phyloP scores from a whole-genome alignment of 2,888 invertebrate genomes.

The Vandiemenella viatica region DNA sequence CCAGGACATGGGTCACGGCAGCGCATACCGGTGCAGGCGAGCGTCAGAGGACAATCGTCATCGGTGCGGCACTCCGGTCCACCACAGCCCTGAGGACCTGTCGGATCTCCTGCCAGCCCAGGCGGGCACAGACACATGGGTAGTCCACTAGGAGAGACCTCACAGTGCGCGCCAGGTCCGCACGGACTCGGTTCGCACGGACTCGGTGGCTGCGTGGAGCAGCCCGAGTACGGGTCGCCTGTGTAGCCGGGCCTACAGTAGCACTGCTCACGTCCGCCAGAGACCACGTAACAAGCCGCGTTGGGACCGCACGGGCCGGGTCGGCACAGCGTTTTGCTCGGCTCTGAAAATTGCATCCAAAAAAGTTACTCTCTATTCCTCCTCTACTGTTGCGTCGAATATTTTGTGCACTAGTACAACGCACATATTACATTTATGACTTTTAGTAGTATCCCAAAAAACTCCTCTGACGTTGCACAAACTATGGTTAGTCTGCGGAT shows the following conservation, averaged over 20 bases:
- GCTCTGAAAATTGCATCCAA: conserved; percentile 35
- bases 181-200: conserved; percentile 70
- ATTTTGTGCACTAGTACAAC: no score
- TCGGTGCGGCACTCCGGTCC: conserved; percentile 69
- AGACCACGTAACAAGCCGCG: conserved; percentile 64
- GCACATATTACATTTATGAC: no score
- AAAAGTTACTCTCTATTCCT: no score
- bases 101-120: conserved; percentile 63
- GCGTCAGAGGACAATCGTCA: conserved; percentile 54
- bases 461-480: no score
- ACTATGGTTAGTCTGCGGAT: no score
- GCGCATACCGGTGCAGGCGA: conserved; percentile 64
- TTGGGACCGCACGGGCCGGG: conserved; percentile 73
- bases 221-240: conserved; percentile 69
- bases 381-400: no score
- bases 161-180: conserved; percentile 60
- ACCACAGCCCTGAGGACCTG: conserved; percentile 50
- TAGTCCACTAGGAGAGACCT: conserved; percentile 48
- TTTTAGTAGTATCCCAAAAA: no score
- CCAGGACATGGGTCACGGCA: conserved; percentile 73
- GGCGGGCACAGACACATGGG: conserved; percentile 57
- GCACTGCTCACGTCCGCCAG: conserved; percentile 68
- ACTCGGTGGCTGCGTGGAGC: conserved; percentile 47
- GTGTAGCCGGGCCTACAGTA: conserved; percentile 59
- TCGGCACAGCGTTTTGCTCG: conserved; percentile 49